Percentiles rank a stretch among this genome's conserved stretches.
phyloP scores from a whole-genome alignment of 2,797 vertebrate genomes.

The Anabas testudineus region DNA sequence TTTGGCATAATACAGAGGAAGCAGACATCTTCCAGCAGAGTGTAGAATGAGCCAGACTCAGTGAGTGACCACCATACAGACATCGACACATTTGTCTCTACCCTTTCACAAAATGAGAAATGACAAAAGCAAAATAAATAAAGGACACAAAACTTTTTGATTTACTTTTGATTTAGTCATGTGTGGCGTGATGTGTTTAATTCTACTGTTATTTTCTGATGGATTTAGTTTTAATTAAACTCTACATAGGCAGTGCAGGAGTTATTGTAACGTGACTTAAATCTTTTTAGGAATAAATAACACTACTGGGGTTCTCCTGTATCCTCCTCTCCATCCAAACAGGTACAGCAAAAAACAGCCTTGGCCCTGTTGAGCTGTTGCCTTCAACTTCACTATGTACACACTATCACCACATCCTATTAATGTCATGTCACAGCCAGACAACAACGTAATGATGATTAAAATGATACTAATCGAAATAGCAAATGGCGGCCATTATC shows the following conservation, averaged over 20 bases:
- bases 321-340: not conserved
- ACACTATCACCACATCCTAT: conserved; percentile 60
- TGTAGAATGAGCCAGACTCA: conserved; percentile 5
- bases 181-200: no score
- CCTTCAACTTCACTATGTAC: conserved; percentile 18
- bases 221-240: no score
- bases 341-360: conserved; percentile 29
- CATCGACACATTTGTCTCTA: no score
- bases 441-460: conserved; percentile 77
- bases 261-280: no score
- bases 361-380: conserved; percentile 7
- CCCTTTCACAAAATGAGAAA: no score
- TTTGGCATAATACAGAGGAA: not conserved
- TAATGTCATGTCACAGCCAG: conserved; percentile 73
- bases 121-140: no score
- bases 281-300: no score
- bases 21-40: not conserved
- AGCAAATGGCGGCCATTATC: conserved; percentile 71
- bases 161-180: no score
- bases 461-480: conserved; percentile 73
- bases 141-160: no score
- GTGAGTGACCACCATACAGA: not conserved
- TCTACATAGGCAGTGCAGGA: no score
- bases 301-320: no score
- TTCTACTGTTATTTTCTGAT: no score